Base-by-base conservation (phyloP, 2,113 vertebrate species). In the Dipodomys spectabilis region DNA sequence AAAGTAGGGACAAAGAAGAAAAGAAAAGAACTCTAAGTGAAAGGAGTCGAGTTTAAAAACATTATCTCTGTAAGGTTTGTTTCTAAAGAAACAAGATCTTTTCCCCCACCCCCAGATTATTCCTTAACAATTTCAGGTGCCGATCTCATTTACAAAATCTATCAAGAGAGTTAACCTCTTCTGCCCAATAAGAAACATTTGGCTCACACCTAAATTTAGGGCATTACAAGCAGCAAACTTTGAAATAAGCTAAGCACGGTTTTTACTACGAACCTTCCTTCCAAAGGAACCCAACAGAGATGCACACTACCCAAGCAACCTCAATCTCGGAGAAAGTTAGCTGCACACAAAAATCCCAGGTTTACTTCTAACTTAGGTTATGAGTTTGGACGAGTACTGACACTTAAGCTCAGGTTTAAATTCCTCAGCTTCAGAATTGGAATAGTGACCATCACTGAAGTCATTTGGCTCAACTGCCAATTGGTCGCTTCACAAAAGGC, bases 31-130 rank as follows among this genome's bases (percentile, higher is more conserved):
- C 25, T 91, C 86, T 78, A 74, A 27, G 64, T 22, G 30, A 83
- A 95, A 86, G 44, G 19, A 49, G 16, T 78, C 57, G 7, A 28
- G 22, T 88, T 11, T 69, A 71, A 91, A 85, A 77, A 83, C 2
- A 16, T 30, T 57, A 87, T 60, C 62, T 35, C 27, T 65, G 15
- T 20, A 9, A 57, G 8, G 49, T 49, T 44, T 30, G 27, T 79
- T 94, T 93, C 71, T 60, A 86, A 19, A 6, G 11, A 69, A 71
- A 6, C 39, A 95, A 91, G 68, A 84, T 89, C 12, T 82, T 49
- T 92, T 60, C 45, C 39, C 44, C 5, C 20, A 5, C 60, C 22
- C 85, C 78, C 60, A 77, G 22, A 62, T 86, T 62, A 79, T 53
- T 82, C 30, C 60, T 39, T 1, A 93, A 75, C 39, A 85, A 84